Evolutionary conservation across 2,888 invertebrate species (phyloP), one percentile per base, ranked within the genome.

Genomic region (Neuroscelio doddi): DNA sequence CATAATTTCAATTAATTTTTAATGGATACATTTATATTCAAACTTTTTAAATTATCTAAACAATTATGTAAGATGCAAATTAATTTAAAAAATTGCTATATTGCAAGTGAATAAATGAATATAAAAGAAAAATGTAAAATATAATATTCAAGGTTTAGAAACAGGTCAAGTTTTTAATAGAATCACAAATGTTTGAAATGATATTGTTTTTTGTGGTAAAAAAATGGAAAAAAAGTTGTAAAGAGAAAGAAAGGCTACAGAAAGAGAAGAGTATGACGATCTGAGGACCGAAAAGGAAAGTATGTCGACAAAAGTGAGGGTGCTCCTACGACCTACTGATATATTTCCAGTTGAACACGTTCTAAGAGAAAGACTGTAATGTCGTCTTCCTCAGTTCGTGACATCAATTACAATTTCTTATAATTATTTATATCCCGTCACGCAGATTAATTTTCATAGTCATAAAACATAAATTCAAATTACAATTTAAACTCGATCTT

Each of bases 271-370:
- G 30, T 10, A 49, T 15, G 66, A 68, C 61, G 56, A 53, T 55
- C 56, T 42, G 50, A 56, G 26, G 44, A 69, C 52, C 68, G 73
- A 70, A 68, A 72, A 69, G 71, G 71, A 72, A 78, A 79, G 77
- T 76, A 68, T 78, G 80, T 72, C 79, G 74, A 70, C 70, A 73
- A 76, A 79, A 74, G 74, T 68, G 78, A 77, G 75, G 70, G 64
- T 70, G 70, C 69, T 70, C 69, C 64, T 66, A 69, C 80, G 80
- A 82, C 82, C 82, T 72, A 81, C 70, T 81, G 77, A 78, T 79
- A 80, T 73, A 75, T 80, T 79, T 82, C 73, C 74, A 53, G 58
- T 12, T 63, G 38, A 65, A 55, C 58, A 61, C 58, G 67, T 57
- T 62, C 53, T 27, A 44, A 55, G 58, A 67, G 59, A 67, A 63